phyloP scores from a whole-genome alignment of 2,888 invertebrate genomes.

The Chloroclysta siterata region DNA sequence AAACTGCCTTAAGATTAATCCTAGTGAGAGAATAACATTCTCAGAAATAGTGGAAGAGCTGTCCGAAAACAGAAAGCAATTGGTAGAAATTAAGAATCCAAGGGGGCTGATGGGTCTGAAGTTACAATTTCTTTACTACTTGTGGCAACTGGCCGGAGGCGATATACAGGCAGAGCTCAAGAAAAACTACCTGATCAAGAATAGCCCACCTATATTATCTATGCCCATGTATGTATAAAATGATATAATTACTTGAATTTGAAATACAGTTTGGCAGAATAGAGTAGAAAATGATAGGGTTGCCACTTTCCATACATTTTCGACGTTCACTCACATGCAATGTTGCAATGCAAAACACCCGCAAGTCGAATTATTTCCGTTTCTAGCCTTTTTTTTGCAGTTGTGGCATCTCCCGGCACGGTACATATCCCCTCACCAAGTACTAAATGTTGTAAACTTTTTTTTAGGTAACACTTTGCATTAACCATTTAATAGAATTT shows the following conservation, averaged over 20 bases:
- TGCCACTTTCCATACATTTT: no score
- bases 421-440: no score
- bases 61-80: slow-evolving; percentile 65
- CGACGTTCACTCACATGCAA: no score
- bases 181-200: slow-evolving; percentile 95
- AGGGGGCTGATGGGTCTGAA: slow-evolving; percentile 80
- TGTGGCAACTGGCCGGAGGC: slow-evolving; percentile 98
- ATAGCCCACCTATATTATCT: slow-evolving; percentile 92
- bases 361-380: no score
- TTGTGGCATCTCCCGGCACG: no score
- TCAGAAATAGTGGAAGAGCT: slow-evolving; percentile 83
- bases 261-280: no score
- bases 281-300: no score
- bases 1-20: slow-evolving; percentile 88
- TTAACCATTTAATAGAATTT: no score
- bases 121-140: slow-evolving; percentile 94
- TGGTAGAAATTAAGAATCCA: slow-evolving; percentile 73
- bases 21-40: slow-evolving; percentile 83
- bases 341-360: no score
- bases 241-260: neutral
- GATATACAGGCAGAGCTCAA: slow-evolving; percentile 96
- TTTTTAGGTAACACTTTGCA: no score
- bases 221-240: slow-evolving; percentile 85
- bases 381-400: no score
- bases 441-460: no score